phyloP scores from a whole-genome alignment of 2,113 vertebrate genomes.

The Cyanoderma ruficeps region DNA sequence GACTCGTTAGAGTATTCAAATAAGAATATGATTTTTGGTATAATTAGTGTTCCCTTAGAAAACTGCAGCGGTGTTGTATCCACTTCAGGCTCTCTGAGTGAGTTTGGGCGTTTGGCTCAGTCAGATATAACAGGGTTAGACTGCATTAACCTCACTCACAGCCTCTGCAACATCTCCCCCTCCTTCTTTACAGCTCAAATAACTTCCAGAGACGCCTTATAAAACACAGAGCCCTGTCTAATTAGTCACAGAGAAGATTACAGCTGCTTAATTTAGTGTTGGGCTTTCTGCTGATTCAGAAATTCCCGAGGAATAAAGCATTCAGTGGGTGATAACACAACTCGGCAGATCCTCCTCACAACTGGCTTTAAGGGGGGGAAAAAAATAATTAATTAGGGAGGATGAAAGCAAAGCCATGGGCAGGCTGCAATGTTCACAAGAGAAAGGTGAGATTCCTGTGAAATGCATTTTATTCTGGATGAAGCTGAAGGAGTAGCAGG shows the following conservation, averaged over 20 bases:
- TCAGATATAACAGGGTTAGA: background rate
- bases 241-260: constrained; percentile 13
- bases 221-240: constrained; percentile 2
- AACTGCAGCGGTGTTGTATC: background rate
- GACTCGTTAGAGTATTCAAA: constrained; percentile 55
- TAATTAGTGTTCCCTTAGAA: constrained; percentile 48
- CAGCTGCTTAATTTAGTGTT: constrained; percentile 13
- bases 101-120: background rate
- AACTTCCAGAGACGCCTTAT: background rate
- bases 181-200: background rate
- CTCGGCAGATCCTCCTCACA: background rate
- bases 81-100: background rate
- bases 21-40: constrained; percentile 8
- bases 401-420: background rate
- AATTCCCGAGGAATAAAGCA: background rate
- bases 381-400: background rate
- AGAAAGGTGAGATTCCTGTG: background rate
- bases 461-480: background rate
- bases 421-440: background rate
- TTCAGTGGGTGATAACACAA: background rate
- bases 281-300: background rate
- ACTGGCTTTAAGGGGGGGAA: background rate
- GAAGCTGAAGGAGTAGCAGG: background rate
- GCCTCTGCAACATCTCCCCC: background rate
- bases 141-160: constrained; percentile 14